Evolutionary conservation across 2,797 vertebrate species (phyloP), one percentile per base, ranked within the genome.

Genomic region (Neoniphon sammara): DNA sequence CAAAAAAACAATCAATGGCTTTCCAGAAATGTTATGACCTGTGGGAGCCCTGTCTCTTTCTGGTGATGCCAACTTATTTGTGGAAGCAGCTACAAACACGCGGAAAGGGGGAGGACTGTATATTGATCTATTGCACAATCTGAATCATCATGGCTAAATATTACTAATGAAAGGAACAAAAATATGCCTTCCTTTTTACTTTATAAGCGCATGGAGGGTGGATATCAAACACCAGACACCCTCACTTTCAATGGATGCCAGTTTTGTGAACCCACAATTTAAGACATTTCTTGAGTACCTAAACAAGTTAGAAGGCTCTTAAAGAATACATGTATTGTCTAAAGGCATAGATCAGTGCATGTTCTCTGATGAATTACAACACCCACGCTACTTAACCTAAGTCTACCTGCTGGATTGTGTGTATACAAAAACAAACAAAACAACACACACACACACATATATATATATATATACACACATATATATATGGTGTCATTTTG

Each of bases 281-380:
- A 34, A 10, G 34, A 36, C 36, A 47, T 27, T n/a, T 50, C 31
- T 34, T 34, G 4, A 34, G 4, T 34, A 34, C 4, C 31, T n/a
- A n/a, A n/a, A n/a, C n/a, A n/a, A n/a, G n/a, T n/a, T n/a, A n/a
- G n/a, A 34, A 34, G 7, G 31, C 31, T 34, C 31, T 5, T 34
- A 34, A 7, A 34, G 31, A 14, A 15, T 15, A 27, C 7, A 8
- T 17, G 30, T 55, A 1, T 55, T 14, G 23, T 27, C 57, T 17
- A 60, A 11, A 11, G 39, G 20, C 36, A 30, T 6, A 39, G 36
- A 60, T 42, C 12, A 39, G 10, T 15, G 23, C 9, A 4, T 20
- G 17, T 18, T 9, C 65, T 27, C 44, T 1, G 21, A 1, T 39
- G 56, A 70, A 63, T 69, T 71, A 58, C 54, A 42, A 53, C 78